Base-by-base conservation (phyloP, 2,113 vertebrate species). In the Calidris pygmaea region DNA sequence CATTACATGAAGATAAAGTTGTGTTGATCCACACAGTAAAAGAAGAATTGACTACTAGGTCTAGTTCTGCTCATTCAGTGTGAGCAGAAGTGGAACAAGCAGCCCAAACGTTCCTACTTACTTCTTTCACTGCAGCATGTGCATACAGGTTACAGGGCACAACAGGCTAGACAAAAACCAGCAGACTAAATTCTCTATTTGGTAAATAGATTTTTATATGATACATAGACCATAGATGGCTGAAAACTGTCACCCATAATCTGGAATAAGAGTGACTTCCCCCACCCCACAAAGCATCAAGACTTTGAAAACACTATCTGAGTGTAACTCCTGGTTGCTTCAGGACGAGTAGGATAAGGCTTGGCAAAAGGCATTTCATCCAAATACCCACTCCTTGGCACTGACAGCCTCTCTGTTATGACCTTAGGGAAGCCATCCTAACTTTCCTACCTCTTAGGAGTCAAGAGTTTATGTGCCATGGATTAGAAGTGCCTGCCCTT, bases 131-230 rank as follows among this genome's bases (percentile, higher is more conserved):
- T 76, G n/a, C 10, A 37, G 13, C 13, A 7, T 0, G 5, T 30
- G 23, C 10, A 29, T 63, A 18, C 11, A 72, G 45, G 22, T 60
- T 17, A 13, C 27, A 73, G 26, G 22, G 20, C 17, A 34, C 18
- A 66, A 48, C 7, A 68, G 19, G 3, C 20, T 37, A 18, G 53
- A 26, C 35, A 56, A 93, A 93, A 52, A 7, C 22, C 22, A 73
- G 16, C 13, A 56, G 35, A 37, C 68, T 47, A 47, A 56, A 48
- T 30, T 41, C 63, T 13, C 48, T 70, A 6, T 60, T 73, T 10
- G 0, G 4, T 39, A 63, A 52, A 3, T 0, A 26, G 6, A 30
- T 66, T 75, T 68, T 37, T 67, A 39, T 45, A 32, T 3, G 1
- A 18, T n/a, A 39, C 6, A 60, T 82, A 43, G 18, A 58, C 12